Evolutionary conservation across 2,888 invertebrate species (phyloP).

Genomic region (Drosophila quinaria): DNA sequence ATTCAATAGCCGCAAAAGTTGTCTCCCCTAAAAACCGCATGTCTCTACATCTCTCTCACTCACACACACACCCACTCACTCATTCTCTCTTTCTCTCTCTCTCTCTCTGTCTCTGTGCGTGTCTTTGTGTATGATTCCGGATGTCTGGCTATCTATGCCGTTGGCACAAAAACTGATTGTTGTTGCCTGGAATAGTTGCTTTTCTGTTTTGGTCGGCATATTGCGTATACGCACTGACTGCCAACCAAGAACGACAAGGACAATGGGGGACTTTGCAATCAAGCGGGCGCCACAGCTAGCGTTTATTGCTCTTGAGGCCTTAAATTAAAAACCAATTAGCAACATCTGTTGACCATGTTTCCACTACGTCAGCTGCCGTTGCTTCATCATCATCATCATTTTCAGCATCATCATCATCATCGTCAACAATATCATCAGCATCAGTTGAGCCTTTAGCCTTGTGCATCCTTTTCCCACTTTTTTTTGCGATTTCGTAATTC

Average conservation of each 20-base stretch:
- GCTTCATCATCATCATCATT: constrained; percentile 42
- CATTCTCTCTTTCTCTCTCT: background rate
- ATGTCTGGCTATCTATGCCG: constrained; percentile 36
- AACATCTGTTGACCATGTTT: constrained; percentile 70
- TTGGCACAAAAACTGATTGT: constrained; percentile 39
- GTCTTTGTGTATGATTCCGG: constrained; percentile 23
- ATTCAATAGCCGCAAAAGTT: constrained; percentile 65
- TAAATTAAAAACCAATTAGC: constrained; percentile 71
- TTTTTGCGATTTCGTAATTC: constrained; percentile 46
- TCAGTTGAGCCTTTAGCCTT: constrained; percentile 7
- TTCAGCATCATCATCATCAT: constrained; percentile 3
- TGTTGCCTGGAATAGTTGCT: constrained; percentile 25
- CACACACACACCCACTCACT: too few relatives aligned
- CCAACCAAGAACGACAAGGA: constrained; percentile 27
- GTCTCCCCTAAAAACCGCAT: constrained; percentile 8
- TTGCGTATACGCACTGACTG: constrained; percentile 61
- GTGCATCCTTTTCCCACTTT: constrained; percentile 12
- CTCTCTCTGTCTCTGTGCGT: background rate
- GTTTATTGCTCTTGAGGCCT: constrained; percentile 71
- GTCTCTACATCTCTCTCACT: background rate
- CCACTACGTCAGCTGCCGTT: constrained; percentile 20
- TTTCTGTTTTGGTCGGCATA: constrained; percentile 44
- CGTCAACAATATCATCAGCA: constrained; percentile 17
- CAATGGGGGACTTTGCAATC: constrained; percentile 28
- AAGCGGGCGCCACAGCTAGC: constrained; percentile 36